A percentile compares a stretch with the other conserved stretches of the same genome.
Conservation (phyloP, 2,113 vertebrate species). For the Lates calcarifer region DNA sequence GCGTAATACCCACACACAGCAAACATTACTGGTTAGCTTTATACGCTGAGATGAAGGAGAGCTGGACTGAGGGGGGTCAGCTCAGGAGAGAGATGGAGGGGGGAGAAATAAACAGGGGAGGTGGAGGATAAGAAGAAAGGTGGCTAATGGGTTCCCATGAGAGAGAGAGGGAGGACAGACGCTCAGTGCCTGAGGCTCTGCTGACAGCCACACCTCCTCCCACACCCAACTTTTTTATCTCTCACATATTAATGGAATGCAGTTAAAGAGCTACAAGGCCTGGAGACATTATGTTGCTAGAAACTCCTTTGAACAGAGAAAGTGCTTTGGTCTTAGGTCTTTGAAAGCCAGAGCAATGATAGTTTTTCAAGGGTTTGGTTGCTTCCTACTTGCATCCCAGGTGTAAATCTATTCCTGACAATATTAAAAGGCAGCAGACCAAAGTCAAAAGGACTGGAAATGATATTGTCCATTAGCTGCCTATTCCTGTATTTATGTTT, state of each 20-base stretch:
- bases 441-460: background rate
- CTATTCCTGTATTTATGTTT: background rate
- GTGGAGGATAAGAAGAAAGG: background rate
- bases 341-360: background rate
- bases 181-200: constrained; percentile 5
- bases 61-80: background rate
- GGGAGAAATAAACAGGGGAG: background rate
- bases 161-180: constrained; percentile 10
- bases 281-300: constrained; percentile 2
- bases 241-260: constrained; percentile 45
- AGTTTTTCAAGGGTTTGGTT: background rate
- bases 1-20: constrained; percentile 10
- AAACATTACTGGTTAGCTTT: constrained; percentile 11
- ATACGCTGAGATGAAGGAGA: background rate
- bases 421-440: background rate
- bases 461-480: background rate
- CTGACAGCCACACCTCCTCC: constrained; percentile 15
- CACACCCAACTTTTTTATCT: constrained; percentile 23
- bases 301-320: background rate
- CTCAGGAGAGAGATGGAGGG: background rate
- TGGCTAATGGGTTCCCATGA: constrained; percentile 32
- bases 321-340: background rate
- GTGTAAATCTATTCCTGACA: background rate
- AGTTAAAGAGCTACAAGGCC: constrained; percentile 18
- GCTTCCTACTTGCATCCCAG: background rate